phyloP scores from a whole-genome alignment of 23 tunicate species.

The Halocynthia roretzi region DNA sequence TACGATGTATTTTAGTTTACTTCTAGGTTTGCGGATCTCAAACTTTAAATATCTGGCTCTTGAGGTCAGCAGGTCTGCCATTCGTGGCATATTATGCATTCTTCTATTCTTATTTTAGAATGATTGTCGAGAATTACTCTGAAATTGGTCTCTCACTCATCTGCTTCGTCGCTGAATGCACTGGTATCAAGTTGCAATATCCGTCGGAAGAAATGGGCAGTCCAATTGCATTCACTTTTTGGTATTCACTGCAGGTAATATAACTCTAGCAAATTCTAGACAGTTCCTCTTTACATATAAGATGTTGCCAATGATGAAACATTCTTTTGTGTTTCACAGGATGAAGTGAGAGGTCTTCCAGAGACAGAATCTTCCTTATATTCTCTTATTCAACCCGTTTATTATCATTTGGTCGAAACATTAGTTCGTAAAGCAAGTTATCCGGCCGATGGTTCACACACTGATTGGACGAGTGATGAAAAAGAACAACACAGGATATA shows the following conservation, averaged over 20 bases:
- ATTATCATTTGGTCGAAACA: constrained; percentile 43
- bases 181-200: constrained; percentile 72
- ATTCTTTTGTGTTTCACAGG: constrained; percentile 22
- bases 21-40: too few species aligned
- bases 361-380: constrained; percentile 1
- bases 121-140: constrained; percentile 56
- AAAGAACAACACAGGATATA: constrained; percentile 88
- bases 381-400: constrained; percentile 39
- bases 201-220: constrained; percentile 81
- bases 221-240: constrained; percentile 93
- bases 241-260: constrained; percentile 55
- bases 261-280: constrained; percentile 1
- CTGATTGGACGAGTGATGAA: constrained; percentile 78
- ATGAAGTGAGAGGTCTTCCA: constrained; percentile 49
- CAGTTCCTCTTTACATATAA: too few species aligned
- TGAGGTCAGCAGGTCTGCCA: too few species aligned
- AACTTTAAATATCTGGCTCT: too few species aligned
- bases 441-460: constrained; percentile 56
- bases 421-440: constrained; percentile 60
- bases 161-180: constrained; percentile 63
- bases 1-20: too few species aligned
- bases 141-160: constrained; percentile 58
- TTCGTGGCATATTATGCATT: too few species aligned
- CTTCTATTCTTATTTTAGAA: too few species aligned
- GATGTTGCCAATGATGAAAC: too few species aligned